Evolutionary conservation across 2,888 invertebrate genomes (phyloP).

Genomic region (Iselma pallidipennis): DNA sequence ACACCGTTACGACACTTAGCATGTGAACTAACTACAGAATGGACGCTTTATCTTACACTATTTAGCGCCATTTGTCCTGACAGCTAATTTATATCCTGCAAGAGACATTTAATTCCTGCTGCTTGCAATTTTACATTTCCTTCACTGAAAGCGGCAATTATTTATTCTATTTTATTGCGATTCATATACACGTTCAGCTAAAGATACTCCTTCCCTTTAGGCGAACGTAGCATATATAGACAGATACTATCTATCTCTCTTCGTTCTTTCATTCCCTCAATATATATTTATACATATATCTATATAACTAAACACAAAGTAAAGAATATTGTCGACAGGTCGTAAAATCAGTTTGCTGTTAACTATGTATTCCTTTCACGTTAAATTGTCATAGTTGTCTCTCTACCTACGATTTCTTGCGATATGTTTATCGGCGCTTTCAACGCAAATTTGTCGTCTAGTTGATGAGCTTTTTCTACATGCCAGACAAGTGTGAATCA

Average conservation of each 20-base stretch:
- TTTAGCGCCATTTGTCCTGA: conserved; percentile 40
- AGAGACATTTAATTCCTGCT: conserved; percentile 38
- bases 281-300: neutral
- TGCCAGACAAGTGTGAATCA: conserved; percentile 4
- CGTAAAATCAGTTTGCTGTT: conserved; percentile 16
- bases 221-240: neutral
- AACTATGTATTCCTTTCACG: conserved; percentile 4
- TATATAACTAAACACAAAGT: conserved; percentile 24
- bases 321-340: conserved; percentile 23
- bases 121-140: conserved; percentile 40
- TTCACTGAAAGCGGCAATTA: conserved; percentile 35
- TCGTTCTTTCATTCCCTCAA: neutral
- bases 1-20: conserved; percentile 24
- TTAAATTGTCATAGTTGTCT: conserved; percentile 7
- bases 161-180: conserved; percentile 30
- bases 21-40: conserved; percentile 36
- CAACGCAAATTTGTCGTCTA: conserved; percentile 3
- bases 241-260: neutral
- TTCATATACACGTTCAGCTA: conserved; percentile 20
- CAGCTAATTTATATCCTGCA: conserved; percentile 42
- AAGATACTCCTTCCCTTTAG: conserved; percentile 17
- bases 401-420: conserved; percentile 4
- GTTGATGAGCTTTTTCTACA: neutral
- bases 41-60: conserved; percentile 37
- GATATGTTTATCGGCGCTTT: conserved; percentile 3